A percentile compares a stretch with the other conserved stretches of the same genome.
Evolutionary conservation across 2,113 vertebrate genomes (phyloP).

Genomic region (Solenodon paradoxus): DNA sequence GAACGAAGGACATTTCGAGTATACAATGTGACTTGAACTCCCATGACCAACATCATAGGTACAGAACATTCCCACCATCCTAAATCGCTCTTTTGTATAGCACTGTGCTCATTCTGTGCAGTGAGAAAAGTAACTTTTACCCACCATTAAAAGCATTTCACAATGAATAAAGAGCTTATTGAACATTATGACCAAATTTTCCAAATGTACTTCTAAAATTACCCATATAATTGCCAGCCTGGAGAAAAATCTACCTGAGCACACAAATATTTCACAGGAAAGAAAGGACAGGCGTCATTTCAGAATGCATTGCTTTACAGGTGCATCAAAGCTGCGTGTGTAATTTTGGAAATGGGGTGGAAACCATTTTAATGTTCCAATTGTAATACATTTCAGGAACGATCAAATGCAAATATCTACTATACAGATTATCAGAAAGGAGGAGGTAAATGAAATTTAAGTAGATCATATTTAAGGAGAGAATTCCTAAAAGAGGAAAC

Average conservation of each 20-base stretch:
- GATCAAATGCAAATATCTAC: conserved; percentile 16
- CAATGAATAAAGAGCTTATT: not conserved
- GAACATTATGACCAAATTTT: not conserved
- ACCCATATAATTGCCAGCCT: not conserved
- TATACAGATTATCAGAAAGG: not conserved
- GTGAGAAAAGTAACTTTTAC: not conserved
- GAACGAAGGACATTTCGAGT: not conserved
- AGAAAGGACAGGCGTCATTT: not conserved
- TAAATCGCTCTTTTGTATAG: not conserved
- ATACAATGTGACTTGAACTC: not conserved
- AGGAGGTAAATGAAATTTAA: not conserved
- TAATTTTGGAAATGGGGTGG: conserved; percentile 3
- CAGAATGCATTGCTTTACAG: not conserved
- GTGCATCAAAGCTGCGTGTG: not conserved
- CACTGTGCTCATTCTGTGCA: not conserved
- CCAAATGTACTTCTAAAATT: conserved; percentile 30
- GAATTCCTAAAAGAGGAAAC: not conserved
- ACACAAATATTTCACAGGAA: not conserved
- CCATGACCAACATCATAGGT: not conserved
- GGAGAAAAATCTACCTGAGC: not conserved
- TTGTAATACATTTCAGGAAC: not conserved
- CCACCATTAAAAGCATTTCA: conserved; percentile 31
- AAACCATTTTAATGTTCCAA: not conserved
- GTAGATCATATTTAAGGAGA: not conserved
- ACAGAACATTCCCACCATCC: not conserved